phyloP scores from a whole-genome alignment of 2,888 invertebrate species.

The Pandemis cinnamomeana region DNA sequence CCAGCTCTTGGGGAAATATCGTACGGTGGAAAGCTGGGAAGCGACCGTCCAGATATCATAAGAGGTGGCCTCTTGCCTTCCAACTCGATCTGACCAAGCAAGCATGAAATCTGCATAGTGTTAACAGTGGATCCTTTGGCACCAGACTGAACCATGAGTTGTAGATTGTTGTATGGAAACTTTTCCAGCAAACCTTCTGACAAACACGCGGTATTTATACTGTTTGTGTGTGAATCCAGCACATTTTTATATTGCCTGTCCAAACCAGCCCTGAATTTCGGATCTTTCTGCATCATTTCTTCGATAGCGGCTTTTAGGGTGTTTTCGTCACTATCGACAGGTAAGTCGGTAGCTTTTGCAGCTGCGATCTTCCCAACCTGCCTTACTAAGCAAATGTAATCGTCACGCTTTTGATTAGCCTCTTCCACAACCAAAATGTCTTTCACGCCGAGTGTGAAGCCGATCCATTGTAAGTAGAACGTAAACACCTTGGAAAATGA shows the following conservation, averaged over 20 bases:
- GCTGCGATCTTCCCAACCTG: slow-evolving; percentile 86
- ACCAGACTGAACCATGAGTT: slow-evolving; percentile 99
- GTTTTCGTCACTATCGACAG: slow-evolving; percentile 83
- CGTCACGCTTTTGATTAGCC: slow-evolving; percentile 89
- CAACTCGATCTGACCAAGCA: slow-evolving; percentile 98
- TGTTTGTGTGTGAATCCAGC: slow-evolving; percentile 93
- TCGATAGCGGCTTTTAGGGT: slow-evolving; percentile 88
- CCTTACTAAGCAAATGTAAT: slow-evolving; percentile 87
- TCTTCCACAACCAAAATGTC: slow-evolving; percentile 93
- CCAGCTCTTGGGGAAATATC: slow-evolving; percentile 96
- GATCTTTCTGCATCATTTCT: slow-evolving; percentile 87
- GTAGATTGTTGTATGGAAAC: slow-evolving; percentile 98
- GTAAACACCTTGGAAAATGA: slow-evolving; percentile 97
- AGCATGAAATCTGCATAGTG: slow-evolving; percentile 99
- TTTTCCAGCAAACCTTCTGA: slow-evolving; percentile 92
- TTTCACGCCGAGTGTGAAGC: slow-evolving; percentile 97
- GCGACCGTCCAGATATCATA: slow-evolving; percentile 95
- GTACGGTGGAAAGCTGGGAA: slow-evolving; percentile 96
- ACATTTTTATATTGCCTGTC: slow-evolving; percentile 93
- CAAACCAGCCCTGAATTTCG: slow-evolving; percentile 91
- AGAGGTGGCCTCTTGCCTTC: slow-evolving; percentile 98
- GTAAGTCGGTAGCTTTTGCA: slow-evolving; percentile 88
- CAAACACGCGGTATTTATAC: slow-evolving; percentile 94
- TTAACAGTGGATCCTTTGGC: slow-evolving; percentile 99
- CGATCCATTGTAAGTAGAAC: slow-evolving; percentile 93